Base-by-base conservation (phyloP, 2,888 invertebrate species). In the Dryobota labecula region DNA sequence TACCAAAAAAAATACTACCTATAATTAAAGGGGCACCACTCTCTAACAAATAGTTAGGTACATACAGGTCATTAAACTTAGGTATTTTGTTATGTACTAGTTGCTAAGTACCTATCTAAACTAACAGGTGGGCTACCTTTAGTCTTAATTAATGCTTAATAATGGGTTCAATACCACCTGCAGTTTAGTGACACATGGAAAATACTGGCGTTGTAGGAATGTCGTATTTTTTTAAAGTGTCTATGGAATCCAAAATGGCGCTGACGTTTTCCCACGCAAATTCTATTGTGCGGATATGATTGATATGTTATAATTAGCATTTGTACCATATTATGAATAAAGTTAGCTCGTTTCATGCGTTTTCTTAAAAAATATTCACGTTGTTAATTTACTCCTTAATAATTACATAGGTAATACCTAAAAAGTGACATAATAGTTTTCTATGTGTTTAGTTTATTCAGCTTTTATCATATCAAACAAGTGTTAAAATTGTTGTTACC, bases 51-150 rank as follows among this genome's bases (percentile, higher is more conserved):
- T 77, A 53, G 63, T 67, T 36, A n/a, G n/a, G n/a, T n/a, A n/a
- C n/a, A n/a, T n/a, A 45, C 43, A 70, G 80, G 80, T 80, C 80
- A 81, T 43, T 74, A 30, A 80, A 82, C 80, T 70, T 81, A 78
- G 56, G 61, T 58, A 78, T 64, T 62, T 57, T 56, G 9, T 24
- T 69, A 43, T 60, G 67, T 78, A 74, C 62, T 81, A 56, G 60
- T 70, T 57, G 63, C 38, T 76, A 72, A 58, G 58, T 61, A 67
- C 61, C 65, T 82, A 73, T 61, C 68, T 82, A 73, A 76, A 72
- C 51, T 43, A 58, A 33, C 56, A 82, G 70, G 60, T 76, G 73
- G 57, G 73, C 60, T 76, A 79, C 68, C 79, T 82, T 76, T 66
- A 43, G 53, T 62, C 60, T 68, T 81, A 82, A 77, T 81, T 77